A percentile compares a stretch with the other conserved stretches of the same genome.
Evolutionary conservation across 2,113 vertebrate genomes (phyloP).

Genomic region (Oostethus manadensis): DNA sequence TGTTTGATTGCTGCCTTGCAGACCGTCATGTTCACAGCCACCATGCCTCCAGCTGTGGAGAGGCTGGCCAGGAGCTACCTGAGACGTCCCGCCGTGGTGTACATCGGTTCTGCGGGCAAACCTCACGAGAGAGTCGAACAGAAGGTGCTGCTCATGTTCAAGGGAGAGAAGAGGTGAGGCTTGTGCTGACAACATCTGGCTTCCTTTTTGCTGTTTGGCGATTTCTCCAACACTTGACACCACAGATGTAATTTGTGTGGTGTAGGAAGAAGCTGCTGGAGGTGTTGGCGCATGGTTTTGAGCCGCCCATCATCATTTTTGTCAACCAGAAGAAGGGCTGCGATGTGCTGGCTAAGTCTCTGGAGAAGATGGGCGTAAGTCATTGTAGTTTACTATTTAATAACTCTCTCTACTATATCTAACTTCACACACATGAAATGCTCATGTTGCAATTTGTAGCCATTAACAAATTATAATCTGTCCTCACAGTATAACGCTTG

Average conservation of each 20-base stretch:
- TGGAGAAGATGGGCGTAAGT: conserved; percentile 98
- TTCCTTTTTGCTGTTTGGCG: background rate
- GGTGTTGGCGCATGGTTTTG: conserved; percentile 88
- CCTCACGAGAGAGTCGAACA: conserved; percentile 96
- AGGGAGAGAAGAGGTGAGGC: conserved; percentile 91
- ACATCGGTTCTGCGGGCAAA: conserved; percentile 96
- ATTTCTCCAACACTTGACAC: conserved; percentile 5
- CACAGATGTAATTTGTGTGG: background rate
- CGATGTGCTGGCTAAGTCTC: conserved; percentile 93
- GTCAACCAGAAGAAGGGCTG: conserved; percentile 99
- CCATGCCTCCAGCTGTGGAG: conserved; percentile 94
- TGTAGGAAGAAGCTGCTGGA: conserved; percentile 92
- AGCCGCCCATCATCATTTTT: conserved; percentile 97
- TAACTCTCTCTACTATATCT: too few species aligned
- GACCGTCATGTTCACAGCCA: conserved; percentile 99
- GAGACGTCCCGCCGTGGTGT: conserved; percentile 92
- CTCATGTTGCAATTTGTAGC: background rate
- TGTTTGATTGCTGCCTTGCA: conserved; percentile 38
- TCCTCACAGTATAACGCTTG: conserved; percentile 89
- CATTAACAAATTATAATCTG: background rate
- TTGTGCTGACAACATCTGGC: background rate
- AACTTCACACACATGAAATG: too few species aligned
- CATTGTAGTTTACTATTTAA: background rate
- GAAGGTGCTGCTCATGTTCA: conserved; percentile 95
- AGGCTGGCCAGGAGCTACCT: conserved; percentile 91